Conservation (phyloP, 2,797 vertebrate genomes). For the Sebastes minor region DNA sequence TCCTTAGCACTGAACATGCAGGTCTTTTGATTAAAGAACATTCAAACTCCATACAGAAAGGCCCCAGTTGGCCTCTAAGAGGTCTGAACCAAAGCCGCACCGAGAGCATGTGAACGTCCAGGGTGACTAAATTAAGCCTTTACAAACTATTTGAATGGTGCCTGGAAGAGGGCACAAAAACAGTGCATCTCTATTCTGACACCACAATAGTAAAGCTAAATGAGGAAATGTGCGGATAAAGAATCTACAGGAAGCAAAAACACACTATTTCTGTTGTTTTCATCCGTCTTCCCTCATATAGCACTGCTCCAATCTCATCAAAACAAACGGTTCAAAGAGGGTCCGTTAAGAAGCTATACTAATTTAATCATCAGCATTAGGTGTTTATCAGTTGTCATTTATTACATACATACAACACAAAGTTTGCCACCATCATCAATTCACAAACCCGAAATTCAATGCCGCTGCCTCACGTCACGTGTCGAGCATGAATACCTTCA, state of each 20-base stretch:
- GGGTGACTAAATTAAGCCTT: not conserved
- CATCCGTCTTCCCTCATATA: not conserved
- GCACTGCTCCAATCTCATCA: not conserved
- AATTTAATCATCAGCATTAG: constrained; percentile 1
- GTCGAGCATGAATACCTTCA: constrained; percentile 68
- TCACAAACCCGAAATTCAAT: constrained; percentile 26
- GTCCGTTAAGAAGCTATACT: not conserved
- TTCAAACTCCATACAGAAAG: not conserved
- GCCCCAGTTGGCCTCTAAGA: not conserved
- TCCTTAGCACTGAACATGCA: not conserved
- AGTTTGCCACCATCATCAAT: not conserved
- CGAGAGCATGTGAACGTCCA: not conserved
- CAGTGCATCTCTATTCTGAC: not conserved
- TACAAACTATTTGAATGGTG: not conserved
- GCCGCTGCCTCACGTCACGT: constrained; percentile 24
- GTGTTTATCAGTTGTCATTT: not conserved
- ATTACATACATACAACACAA: not conserved
- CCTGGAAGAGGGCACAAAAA: not conserved
- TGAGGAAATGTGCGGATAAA: not conserved
- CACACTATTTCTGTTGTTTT: not conserved
- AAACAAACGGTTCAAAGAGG: not conserved
- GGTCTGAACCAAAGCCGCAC: not conserved
- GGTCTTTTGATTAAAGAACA: not conserved
- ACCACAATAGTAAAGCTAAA: not conserved
- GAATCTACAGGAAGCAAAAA: not conserved